Base-by-base conservation (phyloP, 92 coral and sea anemone genomes). In the Bergia puertoricense region DNA sequence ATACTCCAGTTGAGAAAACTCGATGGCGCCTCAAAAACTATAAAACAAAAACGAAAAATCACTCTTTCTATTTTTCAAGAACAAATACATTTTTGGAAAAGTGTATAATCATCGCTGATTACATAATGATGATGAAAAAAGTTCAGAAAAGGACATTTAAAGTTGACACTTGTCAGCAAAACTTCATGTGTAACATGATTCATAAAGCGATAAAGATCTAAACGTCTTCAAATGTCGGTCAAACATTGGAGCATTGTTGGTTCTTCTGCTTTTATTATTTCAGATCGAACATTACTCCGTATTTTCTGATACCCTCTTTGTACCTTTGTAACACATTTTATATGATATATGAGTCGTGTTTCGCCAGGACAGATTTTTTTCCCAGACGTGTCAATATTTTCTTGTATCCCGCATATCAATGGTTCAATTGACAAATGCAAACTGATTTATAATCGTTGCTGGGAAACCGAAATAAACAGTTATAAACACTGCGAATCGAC, bases 401-500 rank as follows among this genome's bases (percentile, higher is more conserved):
- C 76, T 50, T 44, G 86, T 65, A 76, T 76, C 50, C 79, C 75
- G 59, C 37, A 20, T 69, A 15, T 68, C 54, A 74, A 71, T 46
- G 77, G 87, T 84, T 84, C 44, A 38, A 22, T 71, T 69, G 79
- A 84, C 87, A 84, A 71, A 84, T 68, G 87, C 71, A 84, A 84
- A 84, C 87, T 82, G 87, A 72, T 38, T 68, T 45, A 46, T 37
- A 46, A 45, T 84, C 42, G 87, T 84, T 69, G 65, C 87, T 16
- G 50, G 45, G 87, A 45, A 84, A 84, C 87, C n/a, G 79, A 71
- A 30, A 42, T 84, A 84, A 84, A 84, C 87, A 84, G 79, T 69
- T 84, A 84, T 84, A 84, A 84, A 84, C 87, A 84, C 30, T 36
- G 79, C 43, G 38, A 44, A 66, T 45, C 37, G 65, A 2, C 40